Evolutionary conservation across 2,113 vertebrate species (phyloP).

Genomic region (Silurus glanis): DNA sequence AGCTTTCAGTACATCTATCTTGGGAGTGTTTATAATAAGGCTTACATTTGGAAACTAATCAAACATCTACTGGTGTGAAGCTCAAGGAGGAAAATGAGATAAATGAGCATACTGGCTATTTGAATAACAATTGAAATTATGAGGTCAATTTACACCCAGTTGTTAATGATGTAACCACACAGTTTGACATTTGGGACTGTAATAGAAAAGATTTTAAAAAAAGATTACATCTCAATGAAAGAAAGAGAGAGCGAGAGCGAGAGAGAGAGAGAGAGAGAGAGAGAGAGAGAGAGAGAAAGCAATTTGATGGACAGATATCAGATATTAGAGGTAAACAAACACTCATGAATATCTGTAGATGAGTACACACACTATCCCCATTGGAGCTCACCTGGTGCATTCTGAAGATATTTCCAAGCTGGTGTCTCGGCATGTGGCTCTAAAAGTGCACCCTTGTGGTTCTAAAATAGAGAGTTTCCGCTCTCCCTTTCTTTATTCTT

Average conservation of each 20-base stretch:
- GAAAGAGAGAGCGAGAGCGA: neutral
- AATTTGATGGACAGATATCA: neutral
- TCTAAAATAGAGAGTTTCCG: slow-evolving; percentile 3
- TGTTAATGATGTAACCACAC: neutral
- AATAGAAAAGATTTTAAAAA: neutral
- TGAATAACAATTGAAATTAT: neutral
- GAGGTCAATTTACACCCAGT: neutral
- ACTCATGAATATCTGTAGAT: neutral
- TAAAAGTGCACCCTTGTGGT: neutral
- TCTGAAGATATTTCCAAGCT: neutral
- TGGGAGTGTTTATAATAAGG: neutral
- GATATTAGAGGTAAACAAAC: neutral
- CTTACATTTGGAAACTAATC: slow-evolving; percentile 3
- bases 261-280: slow-evolving; percentile 10
- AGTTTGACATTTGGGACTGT: neutral
- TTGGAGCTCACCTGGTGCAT: neutral
- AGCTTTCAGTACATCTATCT: neutral
- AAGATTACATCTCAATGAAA: neutral
- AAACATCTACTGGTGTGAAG: slow-evolving; percentile 1
- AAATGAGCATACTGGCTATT: neutral
- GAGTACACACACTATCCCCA: neutral
- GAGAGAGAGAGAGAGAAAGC: neutral
- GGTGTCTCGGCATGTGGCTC: neutral
- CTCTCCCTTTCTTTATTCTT: neutral
- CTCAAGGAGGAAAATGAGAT: neutral